phyloP scores from a whole-genome alignment of 92 coral and sea anemone species.

The Zoanthus sociatus region DNA sequence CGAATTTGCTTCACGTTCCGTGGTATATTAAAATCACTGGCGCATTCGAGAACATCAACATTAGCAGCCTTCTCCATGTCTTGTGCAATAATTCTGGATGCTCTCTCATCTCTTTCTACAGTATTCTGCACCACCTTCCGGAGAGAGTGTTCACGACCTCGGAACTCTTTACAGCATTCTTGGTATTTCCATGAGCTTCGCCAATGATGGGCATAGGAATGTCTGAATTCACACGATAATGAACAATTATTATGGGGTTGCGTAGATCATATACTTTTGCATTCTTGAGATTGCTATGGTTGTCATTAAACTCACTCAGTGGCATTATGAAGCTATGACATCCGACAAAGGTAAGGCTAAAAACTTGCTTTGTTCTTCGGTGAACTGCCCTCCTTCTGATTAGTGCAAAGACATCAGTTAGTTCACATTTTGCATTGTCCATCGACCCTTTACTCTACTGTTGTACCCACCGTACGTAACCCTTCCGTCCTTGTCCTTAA shows the following conservation, averaged over 20 bases:
- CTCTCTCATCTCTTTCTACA: constrained; percentile 28
- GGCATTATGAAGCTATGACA: constrained; percentile 38
- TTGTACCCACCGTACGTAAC: constrained; percentile 49
- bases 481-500: constrained; percentile 37
- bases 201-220: constrained; percentile 32
- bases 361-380: constrained; percentile 15
- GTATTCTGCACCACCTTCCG: constrained; percentile 50
- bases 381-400: constrained; percentile 46
- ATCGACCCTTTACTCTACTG: constrained; percentile 7
- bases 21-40: constrained; percentile 34
- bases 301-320: constrained; percentile 54
- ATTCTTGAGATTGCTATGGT: constrained; percentile 46
- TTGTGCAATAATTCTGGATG: constrained; percentile 57
- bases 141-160: constrained; percentile 36
- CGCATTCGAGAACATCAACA: constrained; percentile 20
- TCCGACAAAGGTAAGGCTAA: constrained; percentile 36
- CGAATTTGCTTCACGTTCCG: constrained; percentile 50
- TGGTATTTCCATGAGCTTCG: constrained; percentile 29
- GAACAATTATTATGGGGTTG: constrained; percentile 32
- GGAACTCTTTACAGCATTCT: constrained; percentile 16
- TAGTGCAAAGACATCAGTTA: constrained; percentile 32
- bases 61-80: constrained; percentile 29
- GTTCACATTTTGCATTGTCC: constrained; percentile 42
- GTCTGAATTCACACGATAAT: constrained; percentile 59
- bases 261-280: constrained; percentile 25